A percentile compares a stretch with the other conserved stretches of the same genome.
phyloP scores from a whole-genome alignment of 2,888 invertebrate species.

The Neria commutata region DNA sequence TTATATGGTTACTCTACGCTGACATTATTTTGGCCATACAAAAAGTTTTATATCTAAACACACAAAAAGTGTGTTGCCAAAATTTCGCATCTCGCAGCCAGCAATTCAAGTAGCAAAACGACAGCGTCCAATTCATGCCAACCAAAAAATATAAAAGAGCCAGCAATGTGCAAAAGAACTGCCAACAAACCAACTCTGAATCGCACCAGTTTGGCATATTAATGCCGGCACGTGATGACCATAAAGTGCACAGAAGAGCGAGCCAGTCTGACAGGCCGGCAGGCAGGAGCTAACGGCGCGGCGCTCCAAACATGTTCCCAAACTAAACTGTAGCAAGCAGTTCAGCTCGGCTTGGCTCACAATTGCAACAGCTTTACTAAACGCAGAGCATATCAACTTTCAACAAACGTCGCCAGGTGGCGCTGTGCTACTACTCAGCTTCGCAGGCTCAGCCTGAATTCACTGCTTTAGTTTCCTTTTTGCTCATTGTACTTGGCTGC shows the following conservation, averaged over 20 bases:
- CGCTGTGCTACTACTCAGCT: not conserved
- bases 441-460: no score
- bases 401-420: conserved; percentile 9
- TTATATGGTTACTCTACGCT: no score
- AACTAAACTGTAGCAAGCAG: not conserved
- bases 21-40: no score
- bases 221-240: conserved; percentile 33
- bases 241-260: conserved; percentile 36
- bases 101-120: no score
- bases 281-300: not conserved
- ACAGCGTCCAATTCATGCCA: no score
- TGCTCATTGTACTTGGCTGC: no score
- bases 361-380: not conserved
- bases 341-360: not conserved
- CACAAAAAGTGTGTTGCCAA: no score
- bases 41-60: no score
- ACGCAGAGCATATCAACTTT: conserved; percentile 17
- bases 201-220: conserved; percentile 30
- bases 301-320: not conserved
- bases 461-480: no score
- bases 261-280: conserved; percentile 29
- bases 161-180: not conserved
- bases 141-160: not conserved
- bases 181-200: conserved; percentile 13
- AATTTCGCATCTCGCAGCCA: no score